A percentile compares a stretch with the other conserved stretches of the same genome.
Evolutionary conservation across 2,888 invertebrate species (phyloP).

Genomic region (Timema cristinae): DNA sequence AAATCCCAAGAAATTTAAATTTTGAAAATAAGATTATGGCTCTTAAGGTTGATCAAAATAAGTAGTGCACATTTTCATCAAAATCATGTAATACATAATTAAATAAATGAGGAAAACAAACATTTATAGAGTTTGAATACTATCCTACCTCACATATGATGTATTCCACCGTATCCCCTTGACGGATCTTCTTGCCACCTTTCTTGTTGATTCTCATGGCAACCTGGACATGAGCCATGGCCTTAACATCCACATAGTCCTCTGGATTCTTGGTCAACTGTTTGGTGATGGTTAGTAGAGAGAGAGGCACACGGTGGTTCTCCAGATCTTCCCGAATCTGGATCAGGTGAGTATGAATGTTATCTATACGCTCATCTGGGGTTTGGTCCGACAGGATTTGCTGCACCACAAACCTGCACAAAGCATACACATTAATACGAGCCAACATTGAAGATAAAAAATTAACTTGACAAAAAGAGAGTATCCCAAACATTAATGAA

Average conservation of each 20-base stretch:
- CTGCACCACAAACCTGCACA: slow-evolving; percentile 64
- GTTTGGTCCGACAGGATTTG: slow-evolving; percentile 77
- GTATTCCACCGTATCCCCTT: slow-evolving; percentile 94
- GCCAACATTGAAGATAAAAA: too few relatives aligned
- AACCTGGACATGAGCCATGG: slow-evolving; percentile 87
- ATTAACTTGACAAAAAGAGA: not conserved
- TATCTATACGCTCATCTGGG: slow-evolving; percentile 78
- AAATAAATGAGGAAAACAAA: not conserved
- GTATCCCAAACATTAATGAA: not conserved
- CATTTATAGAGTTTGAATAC: slow-evolving; percentile 9
- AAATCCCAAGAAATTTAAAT: too few relatives aligned
- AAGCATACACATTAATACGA: too few relatives aligned
- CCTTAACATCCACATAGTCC: slow-evolving; percentile 80
- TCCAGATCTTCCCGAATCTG: slow-evolving; percentile 72
- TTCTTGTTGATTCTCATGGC: slow-evolving; percentile 75
- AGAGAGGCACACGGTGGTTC: slow-evolving; percentile 64
- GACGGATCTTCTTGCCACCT: slow-evolving; percentile 72
- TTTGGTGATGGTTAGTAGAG: slow-evolving; percentile 84
- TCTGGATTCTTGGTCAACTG: slow-evolving; percentile 91
- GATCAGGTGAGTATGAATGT: slow-evolving; percentile 74
- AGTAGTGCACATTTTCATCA: too few relatives aligned
- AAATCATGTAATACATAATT: slow-evolving; percentile 15
- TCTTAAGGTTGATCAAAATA: too few relatives aligned
- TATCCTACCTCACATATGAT: slow-evolving; percentile 73
- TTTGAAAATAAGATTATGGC: too few relatives aligned